Evolutionary conservation across 2,113 vertebrate species (phyloP).

Genomic region (Vulpes vulpes): DNA sequence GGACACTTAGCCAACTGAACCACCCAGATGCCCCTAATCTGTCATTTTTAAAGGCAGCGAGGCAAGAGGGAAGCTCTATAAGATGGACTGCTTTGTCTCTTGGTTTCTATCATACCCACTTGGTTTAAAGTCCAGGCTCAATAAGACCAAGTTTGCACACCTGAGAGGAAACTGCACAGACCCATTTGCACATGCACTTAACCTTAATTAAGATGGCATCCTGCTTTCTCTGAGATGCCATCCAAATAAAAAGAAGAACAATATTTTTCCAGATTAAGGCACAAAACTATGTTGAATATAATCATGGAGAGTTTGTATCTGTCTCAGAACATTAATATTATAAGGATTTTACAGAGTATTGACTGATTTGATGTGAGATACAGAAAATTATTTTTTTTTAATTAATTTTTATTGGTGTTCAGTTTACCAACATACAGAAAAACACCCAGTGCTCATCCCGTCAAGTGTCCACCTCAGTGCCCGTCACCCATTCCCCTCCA

Average conservation of each 20-base stretch:
- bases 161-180: neutral
- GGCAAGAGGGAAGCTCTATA: neutral
- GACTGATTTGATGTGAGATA: neutral
- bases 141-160: neutral
- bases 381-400: neutral
- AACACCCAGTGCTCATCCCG: too few relatives aligned
- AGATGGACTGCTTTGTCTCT: neutral
- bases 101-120: neutral
- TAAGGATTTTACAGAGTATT: neutral
- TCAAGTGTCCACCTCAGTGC: too few relatives aligned
- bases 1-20: neutral
- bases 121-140: neutral
- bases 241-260: neutral
- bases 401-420: too few relatives aligned
- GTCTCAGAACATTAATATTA: neutral
- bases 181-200: neutral
- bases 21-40: neutral
- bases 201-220: neutral
- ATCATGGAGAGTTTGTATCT: neutral
- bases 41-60: neutral
- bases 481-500: too few relatives aligned
- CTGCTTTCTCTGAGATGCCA: neutral
- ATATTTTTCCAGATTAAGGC: conserved; percentile 18
- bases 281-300: neutral
- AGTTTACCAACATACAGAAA: too few relatives aligned